Evolutionary conservation across 2,113 vertebrate genomes (phyloP).

Genomic region (Gracilinanus agilis): DNA sequence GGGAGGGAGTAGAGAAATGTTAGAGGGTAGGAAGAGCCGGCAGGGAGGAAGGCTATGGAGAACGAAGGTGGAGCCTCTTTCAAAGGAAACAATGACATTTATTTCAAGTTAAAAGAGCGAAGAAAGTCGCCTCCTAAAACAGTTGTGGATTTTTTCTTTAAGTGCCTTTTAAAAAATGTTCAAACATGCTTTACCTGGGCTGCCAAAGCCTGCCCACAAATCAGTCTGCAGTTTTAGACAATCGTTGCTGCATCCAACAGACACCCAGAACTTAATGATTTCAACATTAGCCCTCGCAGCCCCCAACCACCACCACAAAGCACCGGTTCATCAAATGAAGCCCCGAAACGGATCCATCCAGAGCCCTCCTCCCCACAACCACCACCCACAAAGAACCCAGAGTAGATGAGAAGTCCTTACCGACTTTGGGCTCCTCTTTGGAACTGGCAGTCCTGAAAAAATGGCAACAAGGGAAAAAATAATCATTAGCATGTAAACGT

Average conservation of each 20-base stretch:
- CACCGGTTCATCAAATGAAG: conserved; percentile 50
- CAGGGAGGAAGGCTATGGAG: conserved; percentile 68
- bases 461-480: conserved; percentile 82
- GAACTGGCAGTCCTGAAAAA: conserved; percentile 94
- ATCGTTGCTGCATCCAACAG: conserved; percentile 70
- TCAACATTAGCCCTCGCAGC: not conserved
- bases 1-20: conserved; percentile 68
- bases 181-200: conserved; percentile 45
- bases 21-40: conserved; percentile 58
- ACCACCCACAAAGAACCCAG: conserved; percentile 73
- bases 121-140: conserved; percentile 70
- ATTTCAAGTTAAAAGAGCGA: conserved; percentile 73
- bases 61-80: conserved; percentile 82
- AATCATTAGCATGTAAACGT: conserved; percentile 86
- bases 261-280: conserved; percentile 78
- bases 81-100: conserved; percentile 82
- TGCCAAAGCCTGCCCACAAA: conserved; percentile 70
- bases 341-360: not conserved
- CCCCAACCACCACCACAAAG: conserved; percentile 51
- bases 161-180: conserved; percentile 46
- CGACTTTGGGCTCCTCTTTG: conserved; percentile 99
- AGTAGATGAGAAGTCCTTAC: conserved; percentile 90
- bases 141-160: conserved; percentile 50
- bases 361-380: conserved; percentile 13
- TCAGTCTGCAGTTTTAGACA: conserved; percentile 77